Percentiles rank a stretch among this genome's conserved stretches.
phyloP scores from a whole-genome alignment of 2,797 vertebrate species.

The Enteromius viviparus region DNA sequence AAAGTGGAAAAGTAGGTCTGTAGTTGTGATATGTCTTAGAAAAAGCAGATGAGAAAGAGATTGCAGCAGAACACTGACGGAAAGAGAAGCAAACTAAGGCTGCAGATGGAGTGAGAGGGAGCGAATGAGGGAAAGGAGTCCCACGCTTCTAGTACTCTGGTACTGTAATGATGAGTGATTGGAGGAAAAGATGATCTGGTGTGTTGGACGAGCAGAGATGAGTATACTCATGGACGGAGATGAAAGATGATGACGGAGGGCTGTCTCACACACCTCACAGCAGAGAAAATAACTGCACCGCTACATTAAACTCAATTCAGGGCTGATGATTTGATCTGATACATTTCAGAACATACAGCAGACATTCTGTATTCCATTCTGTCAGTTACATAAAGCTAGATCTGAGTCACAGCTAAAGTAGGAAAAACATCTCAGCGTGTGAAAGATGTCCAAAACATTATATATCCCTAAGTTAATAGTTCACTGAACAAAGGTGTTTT shows the following conservation, averaged over 20 bases:
- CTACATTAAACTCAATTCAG: slow-evolving; percentile 41
- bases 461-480: neutral
- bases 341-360: slow-evolving; percentile 12
- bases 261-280: slow-evolving; percentile 31
- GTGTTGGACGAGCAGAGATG: slow-evolving; percentile 39
- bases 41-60: slow-evolving; percentile 19
- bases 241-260: slow-evolving; percentile 38
- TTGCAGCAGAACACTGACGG: neutral
- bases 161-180: slow-evolving; percentile 38
- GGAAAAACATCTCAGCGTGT: neutral
- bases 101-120: slow-evolving; percentile 1
- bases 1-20: slow-evolving; percentile 30
- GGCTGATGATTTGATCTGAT: slow-evolving; percentile 22
- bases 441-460: slow-evolving; percentile 4
- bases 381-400: slow-evolving; percentile 17
- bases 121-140: neutral
- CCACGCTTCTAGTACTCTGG: slow-evolving; percentile 22
- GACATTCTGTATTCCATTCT: slow-evolving; percentile 15
- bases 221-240: slow-evolving; percentile 32
- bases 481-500: neutral
- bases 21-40: slow-evolving; percentile 26
- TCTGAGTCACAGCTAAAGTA: neutral
- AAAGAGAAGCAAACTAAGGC: slow-evolving; percentile 16
- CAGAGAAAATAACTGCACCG: slow-evolving; percentile 37
- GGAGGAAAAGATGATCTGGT: slow-evolving; percentile 40